phyloP scores from a whole-genome alignment of 2,113 vertebrate species.

The Tragelaphus strepsiceros region DNA sequence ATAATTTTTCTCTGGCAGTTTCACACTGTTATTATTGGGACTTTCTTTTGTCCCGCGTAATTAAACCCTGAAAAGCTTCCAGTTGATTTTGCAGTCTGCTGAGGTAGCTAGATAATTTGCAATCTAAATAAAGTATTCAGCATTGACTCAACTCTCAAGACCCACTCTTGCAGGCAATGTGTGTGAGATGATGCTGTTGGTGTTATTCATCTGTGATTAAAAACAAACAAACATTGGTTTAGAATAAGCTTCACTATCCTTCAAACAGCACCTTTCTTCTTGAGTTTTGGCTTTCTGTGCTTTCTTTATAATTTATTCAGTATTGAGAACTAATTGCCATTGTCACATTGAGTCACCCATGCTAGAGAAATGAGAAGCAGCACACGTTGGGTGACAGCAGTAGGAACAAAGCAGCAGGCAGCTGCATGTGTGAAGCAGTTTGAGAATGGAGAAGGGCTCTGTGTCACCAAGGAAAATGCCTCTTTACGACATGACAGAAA shows the following conservation, averaged over 20 bases:
- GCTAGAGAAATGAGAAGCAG: not conserved
- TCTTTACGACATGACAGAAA: not conserved
- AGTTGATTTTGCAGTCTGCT: slow-evolving; percentile 75
- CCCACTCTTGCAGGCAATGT: slow-evolving; percentile 58
- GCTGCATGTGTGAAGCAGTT: not conserved
- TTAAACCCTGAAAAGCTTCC: slow-evolving; percentile 68
- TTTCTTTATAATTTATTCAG: slow-evolving; percentile 44
- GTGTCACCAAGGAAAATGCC: not conserved
- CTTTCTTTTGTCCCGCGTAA: slow-evolving; percentile 71
- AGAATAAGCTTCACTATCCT: not conserved
- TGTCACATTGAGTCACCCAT: not conserved
- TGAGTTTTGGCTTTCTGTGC: slow-evolving; percentile 15
- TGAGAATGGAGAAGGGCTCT: not conserved
- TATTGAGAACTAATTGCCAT: slow-evolving; percentile 53
- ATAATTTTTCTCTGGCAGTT: slow-evolving; percentile 60
- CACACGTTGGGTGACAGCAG: not conserved
- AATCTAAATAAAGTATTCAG: slow-evolving; percentile 72
- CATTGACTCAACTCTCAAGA: slow-evolving; percentile 66
- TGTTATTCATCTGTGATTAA: not conserved
- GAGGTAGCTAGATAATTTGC: slow-evolving; percentile 76
- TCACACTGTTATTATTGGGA: slow-evolving; percentile 65
- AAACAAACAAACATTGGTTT: not conserved
- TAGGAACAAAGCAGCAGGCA: not conserved
- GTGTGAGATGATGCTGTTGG: slow-evolving; percentile 33
- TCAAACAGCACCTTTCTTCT: slow-evolving; percentile 8